These are phyloP conservation scores for Peromyscus melanophrys DNA, from an alignment of 2,797 vertebrate genomes.

Conservation along the genomic window DNA sequence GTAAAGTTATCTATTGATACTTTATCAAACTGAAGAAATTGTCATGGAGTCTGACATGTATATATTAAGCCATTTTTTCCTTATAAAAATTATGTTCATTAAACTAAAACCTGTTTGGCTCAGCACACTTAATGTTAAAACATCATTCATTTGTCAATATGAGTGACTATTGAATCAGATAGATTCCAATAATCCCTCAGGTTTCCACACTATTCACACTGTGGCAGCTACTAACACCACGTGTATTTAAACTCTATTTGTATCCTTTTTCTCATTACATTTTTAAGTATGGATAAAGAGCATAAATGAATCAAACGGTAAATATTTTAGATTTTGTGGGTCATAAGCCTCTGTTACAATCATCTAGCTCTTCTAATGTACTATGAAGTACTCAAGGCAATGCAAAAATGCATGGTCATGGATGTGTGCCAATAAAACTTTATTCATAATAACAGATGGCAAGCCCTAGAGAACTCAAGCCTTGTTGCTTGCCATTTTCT, in stretches of 20 bases:
- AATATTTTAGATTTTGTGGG: conserved; percentile 24
- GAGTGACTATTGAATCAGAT: conserved; percentile 17
- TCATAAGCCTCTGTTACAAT: conserved; percentile 8
- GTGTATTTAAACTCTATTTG: conserved; percentile 5
- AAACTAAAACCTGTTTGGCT: conserved; percentile 37
- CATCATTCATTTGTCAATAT: neutral
- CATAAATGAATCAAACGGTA: neutral
- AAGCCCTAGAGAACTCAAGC: neutral
- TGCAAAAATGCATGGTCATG: neutral
- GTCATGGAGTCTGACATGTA: neutral
- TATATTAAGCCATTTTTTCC: neutral
- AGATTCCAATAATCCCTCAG: neutral
- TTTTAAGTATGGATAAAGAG: neutral
- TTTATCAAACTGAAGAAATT: neutral
- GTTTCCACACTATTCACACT: neutral
- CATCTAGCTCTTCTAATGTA: neutral
- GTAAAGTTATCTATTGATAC: neutral
- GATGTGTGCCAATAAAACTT: conserved; percentile 50
- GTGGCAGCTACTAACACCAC: neutral
- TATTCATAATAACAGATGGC: conserved; percentile 7
- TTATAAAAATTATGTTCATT: neutral
- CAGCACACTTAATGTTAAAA: neutral
- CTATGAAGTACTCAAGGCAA: neutral
- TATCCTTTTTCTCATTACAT: conserved; percentile 12
- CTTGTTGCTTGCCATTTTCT: neutral